Evolutionary conservation across 2,113 vertebrate genomes (phyloP).

Genomic region (Pedionomus torquatus): DNA sequence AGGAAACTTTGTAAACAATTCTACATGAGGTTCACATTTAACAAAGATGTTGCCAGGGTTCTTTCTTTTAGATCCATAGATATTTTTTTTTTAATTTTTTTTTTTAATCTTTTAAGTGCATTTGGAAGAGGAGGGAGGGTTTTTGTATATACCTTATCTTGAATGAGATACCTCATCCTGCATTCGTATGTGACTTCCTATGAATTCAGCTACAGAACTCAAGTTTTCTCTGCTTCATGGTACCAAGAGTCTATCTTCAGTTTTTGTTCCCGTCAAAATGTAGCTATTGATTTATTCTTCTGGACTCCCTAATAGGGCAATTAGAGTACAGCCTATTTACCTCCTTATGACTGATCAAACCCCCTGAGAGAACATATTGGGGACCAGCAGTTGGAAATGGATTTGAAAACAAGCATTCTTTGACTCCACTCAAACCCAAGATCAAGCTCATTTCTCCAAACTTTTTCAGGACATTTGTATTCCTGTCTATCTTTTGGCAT

Average conservation of each 20-base stretch:
- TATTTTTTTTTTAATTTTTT: neutral
- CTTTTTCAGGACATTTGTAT: neutral
- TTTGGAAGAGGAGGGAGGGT: neutral
- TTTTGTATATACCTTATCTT: neutral
- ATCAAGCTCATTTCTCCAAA: neutral
- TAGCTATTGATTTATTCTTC: neutral
- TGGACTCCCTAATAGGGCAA: neutral
- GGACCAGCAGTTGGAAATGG: neutral
- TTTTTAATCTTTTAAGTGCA: neutral
- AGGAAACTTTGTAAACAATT: neutral
- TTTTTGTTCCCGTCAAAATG: neutral
- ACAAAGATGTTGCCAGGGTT: neutral
- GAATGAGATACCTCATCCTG: neutral
- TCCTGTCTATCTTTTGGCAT: neutral
- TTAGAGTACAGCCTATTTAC: neutral
- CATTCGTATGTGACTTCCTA: neutral
- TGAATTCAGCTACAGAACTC: neutral
- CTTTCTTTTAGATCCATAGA: neutral
- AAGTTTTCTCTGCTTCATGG: neutral
- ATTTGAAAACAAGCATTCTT: neutral
- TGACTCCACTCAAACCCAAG: neutral
- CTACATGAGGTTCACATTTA: neutral
- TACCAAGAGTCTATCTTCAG: neutral
- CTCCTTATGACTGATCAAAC: neutral
- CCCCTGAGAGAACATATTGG: neutral